Evolutionary conservation across 2,797 vertebrate species (phyloP).

Genomic region (Melanotaenia nigrans): DNA sequence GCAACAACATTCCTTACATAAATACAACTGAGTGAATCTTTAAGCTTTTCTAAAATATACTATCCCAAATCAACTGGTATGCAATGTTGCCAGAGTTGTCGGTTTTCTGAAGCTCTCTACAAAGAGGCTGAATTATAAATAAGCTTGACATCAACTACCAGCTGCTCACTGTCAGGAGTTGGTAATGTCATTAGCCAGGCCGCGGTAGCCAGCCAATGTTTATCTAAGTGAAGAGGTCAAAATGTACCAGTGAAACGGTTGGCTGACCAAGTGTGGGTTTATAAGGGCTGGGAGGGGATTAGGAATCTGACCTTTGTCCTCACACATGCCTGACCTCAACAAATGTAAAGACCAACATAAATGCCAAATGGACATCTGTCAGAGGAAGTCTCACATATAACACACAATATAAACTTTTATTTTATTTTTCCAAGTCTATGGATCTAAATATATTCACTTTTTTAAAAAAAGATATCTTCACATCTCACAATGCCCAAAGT

Average conservation of each 20-base stretch:
- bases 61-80: constrained; percentile 15
- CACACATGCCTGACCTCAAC: constrained; percentile 33
- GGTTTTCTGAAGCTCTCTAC: constrained; percentile 20
- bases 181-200: constrained; percentile 23
- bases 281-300: constrained; percentile 13
- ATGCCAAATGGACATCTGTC: constrained; percentile 19
- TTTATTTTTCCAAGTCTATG: too few relatives aligned
- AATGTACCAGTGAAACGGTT: constrained; percentile 56
- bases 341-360: constrained; percentile 11
- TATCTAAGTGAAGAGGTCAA: constrained; percentile 44
- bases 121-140: constrained; percentile 25
- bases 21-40: constrained; percentile 5
- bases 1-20: constrained; percentile 35
- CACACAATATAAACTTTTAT: neutral
- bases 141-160: constrained; percentile 18
- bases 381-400: neutral
- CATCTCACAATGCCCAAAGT: neutral
- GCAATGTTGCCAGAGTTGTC: constrained; percentile 18
- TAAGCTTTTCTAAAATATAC: constrained; percentile 19
- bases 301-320: constrained; percentile 61
- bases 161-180: constrained; percentile 21
- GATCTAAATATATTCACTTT: neutral
- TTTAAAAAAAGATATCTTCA: neutral
- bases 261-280: constrained; percentile 34
- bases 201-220: constrained; percentile 16